Evolutionary conservation across 2,888 invertebrate genomes (phyloP).

Genomic region (Camponotus fellah): DNA sequence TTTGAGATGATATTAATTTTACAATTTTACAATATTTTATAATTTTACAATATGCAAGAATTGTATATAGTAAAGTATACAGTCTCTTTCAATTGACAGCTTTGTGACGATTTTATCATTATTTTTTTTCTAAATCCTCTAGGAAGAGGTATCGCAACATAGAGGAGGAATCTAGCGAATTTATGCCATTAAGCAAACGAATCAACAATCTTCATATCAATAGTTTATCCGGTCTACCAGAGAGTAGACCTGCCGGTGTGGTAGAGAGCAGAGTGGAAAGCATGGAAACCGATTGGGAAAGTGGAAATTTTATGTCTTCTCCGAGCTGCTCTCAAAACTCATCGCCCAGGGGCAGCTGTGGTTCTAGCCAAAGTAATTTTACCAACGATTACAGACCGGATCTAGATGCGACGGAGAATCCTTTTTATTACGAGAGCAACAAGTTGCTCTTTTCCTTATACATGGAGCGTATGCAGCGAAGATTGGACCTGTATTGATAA

Average conservation of each 20-base stretch:
- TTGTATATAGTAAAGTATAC: background rate
- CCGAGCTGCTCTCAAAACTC: constrained; percentile 83
- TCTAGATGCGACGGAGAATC: constrained; percentile 92
- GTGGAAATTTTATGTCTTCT: constrained; percentile 80
- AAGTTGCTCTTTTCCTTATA: constrained; percentile 95
- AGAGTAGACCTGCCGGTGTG: constrained; percentile 58
- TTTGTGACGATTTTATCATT: constrained; percentile 25
- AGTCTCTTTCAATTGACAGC: background rate
- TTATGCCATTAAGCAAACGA: constrained; percentile 95
- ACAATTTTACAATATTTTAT: no score
- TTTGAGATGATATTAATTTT: constrained; percentile 52
- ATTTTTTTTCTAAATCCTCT: constrained; percentile 73
- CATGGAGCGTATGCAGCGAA: constrained; percentile 92
- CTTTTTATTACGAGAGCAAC: constrained; percentile 94
- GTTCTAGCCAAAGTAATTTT: constrained; percentile 81
- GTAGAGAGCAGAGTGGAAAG: constrained; percentile 76
- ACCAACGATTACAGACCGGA: constrained; percentile 91
- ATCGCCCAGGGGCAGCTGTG: constrained; percentile 81
- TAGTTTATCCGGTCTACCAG: constrained; percentile 83
- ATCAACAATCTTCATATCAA: constrained; percentile 96
- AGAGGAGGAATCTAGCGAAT: constrained; percentile 92
- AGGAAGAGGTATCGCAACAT: constrained; percentile 92
- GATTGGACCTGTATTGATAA: constrained; percentile 74
- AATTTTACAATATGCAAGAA: no score
- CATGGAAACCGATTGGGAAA: constrained; percentile 80